phyloP scores from a whole-genome alignment of 2,888 invertebrate genomes.

The Drosophila villosipedis region DNA sequence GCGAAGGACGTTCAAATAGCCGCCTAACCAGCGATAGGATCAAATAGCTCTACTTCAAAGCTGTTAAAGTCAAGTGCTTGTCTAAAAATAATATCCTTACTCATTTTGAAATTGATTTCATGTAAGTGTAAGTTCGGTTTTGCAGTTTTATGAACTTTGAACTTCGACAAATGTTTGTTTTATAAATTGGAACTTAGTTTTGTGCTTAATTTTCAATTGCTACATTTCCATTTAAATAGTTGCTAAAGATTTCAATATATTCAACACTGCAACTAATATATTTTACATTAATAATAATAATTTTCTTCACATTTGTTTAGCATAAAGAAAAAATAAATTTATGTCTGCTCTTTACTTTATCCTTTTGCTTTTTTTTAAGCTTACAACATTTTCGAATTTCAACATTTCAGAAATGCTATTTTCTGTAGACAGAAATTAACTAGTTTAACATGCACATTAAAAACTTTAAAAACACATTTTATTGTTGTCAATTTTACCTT shows the following conservation, averaged over 20 bases:
- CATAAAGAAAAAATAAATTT: background rate
- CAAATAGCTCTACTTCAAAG: background rate
- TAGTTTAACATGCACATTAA: background rate
- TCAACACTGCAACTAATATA: background rate
- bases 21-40: background rate
- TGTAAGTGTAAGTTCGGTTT: rapidly evolving
- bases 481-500: conserved; percentile 58
- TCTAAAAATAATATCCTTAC: background rate
- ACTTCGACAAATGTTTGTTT: background rate
- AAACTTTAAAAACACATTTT: background rate
- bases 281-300: background rate
- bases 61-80: background rate
- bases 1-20: conserved; percentile 51
- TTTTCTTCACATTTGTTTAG: background rate
- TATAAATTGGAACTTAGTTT: background rate
- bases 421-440: background rate
- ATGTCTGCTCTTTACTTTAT: background rate
- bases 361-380: too few species aligned
- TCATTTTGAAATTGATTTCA: background rate
- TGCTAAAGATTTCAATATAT: background rate
- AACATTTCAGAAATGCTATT: background rate
- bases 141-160: background rate
- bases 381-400: background rate
- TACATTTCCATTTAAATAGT: background rate
- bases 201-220: background rate